A percentile compares a stretch with the other conserved stretches of the same genome.
Evolutionary conservation across 2,888 invertebrate genomes (phyloP).

Genomic region (Geotrupes spiniger): DNA sequence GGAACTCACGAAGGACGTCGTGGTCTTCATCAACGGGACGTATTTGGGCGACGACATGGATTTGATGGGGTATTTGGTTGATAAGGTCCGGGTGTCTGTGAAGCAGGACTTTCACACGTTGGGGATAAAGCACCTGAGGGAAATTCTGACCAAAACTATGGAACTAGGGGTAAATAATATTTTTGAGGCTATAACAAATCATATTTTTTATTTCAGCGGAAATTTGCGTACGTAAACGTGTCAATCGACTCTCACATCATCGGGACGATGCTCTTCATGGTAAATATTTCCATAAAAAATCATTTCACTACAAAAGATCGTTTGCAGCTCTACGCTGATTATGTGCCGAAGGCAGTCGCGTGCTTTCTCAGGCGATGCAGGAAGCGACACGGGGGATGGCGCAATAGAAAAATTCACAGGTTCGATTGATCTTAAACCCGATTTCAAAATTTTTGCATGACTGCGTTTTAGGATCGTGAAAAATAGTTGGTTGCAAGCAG

Average conservation of each 20-base stretch:
- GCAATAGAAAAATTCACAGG: conserved; percentile 59
- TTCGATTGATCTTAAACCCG: conserved; percentile 25
- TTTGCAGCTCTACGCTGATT: conserved; percentile 57
- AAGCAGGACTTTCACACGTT: conserved; percentile 52
- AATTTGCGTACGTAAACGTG: conserved; percentile 57
- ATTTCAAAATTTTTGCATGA: too few species aligned
- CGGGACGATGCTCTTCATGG: conserved; percentile 60
- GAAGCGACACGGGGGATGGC: conserved; percentile 52
- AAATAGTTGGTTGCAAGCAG: conserved; percentile 71
- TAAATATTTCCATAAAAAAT: conserved; percentile 38
- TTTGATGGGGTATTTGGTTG: conserved; percentile 49
- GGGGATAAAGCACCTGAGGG: conserved; percentile 49
- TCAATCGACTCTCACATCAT: conserved; percentile 49
- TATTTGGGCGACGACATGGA: conserved; percentile 57
- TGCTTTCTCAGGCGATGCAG: conserved; percentile 59
- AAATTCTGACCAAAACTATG: conserved; percentile 49
- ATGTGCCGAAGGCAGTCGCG: conserved; percentile 58
- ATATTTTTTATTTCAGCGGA: conserved; percentile 52
- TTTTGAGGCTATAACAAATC: not conserved
- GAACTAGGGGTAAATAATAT: conserved; percentile 31
- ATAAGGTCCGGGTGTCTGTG: conserved; percentile 51
- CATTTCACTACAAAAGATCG: not conserved
- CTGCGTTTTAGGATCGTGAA: conserved; percentile 58
- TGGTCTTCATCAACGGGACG: conserved; percentile 52
- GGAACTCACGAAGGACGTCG: conserved; percentile 51